Conservation (phyloP, 2,113 vertebrate genomes). For the Brachirus orientalis region DNA sequence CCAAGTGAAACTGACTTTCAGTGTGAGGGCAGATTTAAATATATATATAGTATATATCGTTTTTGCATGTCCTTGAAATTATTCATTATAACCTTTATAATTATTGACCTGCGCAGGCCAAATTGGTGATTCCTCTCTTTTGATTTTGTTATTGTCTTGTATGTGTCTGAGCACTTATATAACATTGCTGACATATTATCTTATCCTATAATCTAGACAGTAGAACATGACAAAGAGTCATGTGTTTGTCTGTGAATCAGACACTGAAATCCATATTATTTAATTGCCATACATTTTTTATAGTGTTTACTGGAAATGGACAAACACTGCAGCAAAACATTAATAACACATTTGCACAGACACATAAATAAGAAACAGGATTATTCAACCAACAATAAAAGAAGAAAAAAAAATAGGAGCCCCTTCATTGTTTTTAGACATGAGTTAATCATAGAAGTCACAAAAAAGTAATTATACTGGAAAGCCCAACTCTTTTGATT, state of each 20-base stretch:
- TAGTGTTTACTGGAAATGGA: too few relatives aligned
- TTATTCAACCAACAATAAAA: too few relatives aligned
- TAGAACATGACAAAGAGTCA: background rate
- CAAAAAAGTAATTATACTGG: too few relatives aligned
- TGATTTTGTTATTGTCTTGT: conserved; percentile 29
- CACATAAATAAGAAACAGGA: too few relatives aligned
- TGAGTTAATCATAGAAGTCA: too few relatives aligned
- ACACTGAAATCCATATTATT: conserved; percentile 18
- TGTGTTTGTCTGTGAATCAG: background rate
- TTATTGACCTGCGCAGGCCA: conserved; percentile 10
- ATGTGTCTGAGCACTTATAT: background rate
- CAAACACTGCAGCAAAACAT: too few relatives aligned
- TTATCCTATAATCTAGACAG: background rate
- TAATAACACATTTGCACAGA: too few relatives aligned
- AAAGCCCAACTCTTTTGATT: too few relatives aligned
- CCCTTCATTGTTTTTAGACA: too few relatives aligned
- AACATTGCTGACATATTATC: background rate
- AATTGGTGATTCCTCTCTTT: conserved; percentile 1
- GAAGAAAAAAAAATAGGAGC: too few relatives aligned
- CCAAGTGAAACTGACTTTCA: background rate
- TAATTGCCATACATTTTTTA: conserved; percentile 13
- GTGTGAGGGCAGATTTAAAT: conserved; percentile 9
- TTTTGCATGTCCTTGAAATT: conserved; percentile 2
- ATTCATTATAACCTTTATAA: background rate
- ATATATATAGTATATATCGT: too few relatives aligned